These are phyloP conservation scores for Martes martes DNA, from an alignment of 2,113 vertebrate genomes.

Conservation along the genomic window DNA sequence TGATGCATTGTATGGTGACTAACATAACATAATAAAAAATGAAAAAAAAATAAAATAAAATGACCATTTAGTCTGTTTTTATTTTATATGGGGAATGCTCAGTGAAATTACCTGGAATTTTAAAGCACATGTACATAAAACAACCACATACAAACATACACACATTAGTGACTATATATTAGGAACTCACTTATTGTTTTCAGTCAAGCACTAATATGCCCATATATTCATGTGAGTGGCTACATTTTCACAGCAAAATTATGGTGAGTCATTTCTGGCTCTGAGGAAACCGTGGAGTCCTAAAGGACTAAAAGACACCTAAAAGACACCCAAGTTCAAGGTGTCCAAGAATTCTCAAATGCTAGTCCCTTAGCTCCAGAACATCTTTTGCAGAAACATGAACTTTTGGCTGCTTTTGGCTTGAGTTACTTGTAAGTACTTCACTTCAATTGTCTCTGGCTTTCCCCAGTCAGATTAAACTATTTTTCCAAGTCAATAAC, in stretches of 20 bases:
- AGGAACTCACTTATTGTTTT: background rate
- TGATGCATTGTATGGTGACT: no score
- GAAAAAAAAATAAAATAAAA: background rate
- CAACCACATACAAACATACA: background rate
- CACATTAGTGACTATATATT: background rate
- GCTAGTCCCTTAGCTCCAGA: background rate
- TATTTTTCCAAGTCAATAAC: background rate
- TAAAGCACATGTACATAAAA: constrained; percentile 1
- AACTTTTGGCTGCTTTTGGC: background rate
- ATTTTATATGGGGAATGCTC: background rate
- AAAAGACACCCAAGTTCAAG: background rate
- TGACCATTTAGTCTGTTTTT: background rate
- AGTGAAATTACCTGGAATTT: constrained; percentile 45
- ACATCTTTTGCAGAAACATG: background rate
- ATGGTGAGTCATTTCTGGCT: background rate
- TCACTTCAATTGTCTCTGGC: background rate
- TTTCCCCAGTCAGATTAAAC: background rate
- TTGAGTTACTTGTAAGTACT: background rate
- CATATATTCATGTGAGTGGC: background rate
- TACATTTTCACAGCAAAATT: background rate
- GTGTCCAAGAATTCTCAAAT: background rate
- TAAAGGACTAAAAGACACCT: background rate
- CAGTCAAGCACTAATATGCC: background rate
- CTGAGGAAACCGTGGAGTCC: background rate
- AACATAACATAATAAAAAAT: no score